Base-by-base conservation (phyloP, 2,113 vertebrate genomes). In the Chelonoidis abingdonii region DNA sequence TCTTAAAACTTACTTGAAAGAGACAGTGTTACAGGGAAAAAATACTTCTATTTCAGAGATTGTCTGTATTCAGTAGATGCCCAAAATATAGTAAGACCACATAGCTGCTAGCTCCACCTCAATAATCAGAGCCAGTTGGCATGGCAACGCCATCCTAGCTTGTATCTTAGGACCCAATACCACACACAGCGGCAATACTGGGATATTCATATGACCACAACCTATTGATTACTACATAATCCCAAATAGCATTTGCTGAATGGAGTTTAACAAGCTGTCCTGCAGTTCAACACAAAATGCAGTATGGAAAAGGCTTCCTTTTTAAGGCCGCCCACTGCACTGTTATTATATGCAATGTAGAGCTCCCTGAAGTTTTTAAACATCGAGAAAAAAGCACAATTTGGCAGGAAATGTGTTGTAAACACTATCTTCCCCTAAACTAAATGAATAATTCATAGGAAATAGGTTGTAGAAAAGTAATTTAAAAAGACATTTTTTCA, bases 371-470 rank as follows among this genome's bases (percentile, higher is more conserved):
- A 95, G 19, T 94, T 95, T 97, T 95, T 80, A 96, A 96, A 95
- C 82, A 85, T 89, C 95, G 97, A 95, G 80, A 96, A 89, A 91
- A 97, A 97, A 98, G 89, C 38, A 95, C 89, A 96, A 93, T 89
- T 94, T 97, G 94, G 49, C 89, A 98, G 69, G 41, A 94, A 98
- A 93, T 95, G 76, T 59, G 53, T 89, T 97, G 76, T 94, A 98
- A 97, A 97, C 75, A 97, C 91, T 93, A 44, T 96, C 82, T 89
- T 93, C 52, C 65, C 41, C 72, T 79, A 89, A 1, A 47, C 17
- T 88, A 14, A 8, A 44, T 96, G 19, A 97, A 97, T 97, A 97
- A 98, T 97, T 98, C 80, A 91, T 96, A 88, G 82, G 69, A 92
- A 96, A 90, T 65, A 86, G 59, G 29, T 88, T 79, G 93, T 52